Percentiles rank a stretch among this genome's conserved stretches.
Evolutionary conservation across 2,113 vertebrate genomes (phyloP).

Genomic region (Hippocampus guttulatus): DNA sequence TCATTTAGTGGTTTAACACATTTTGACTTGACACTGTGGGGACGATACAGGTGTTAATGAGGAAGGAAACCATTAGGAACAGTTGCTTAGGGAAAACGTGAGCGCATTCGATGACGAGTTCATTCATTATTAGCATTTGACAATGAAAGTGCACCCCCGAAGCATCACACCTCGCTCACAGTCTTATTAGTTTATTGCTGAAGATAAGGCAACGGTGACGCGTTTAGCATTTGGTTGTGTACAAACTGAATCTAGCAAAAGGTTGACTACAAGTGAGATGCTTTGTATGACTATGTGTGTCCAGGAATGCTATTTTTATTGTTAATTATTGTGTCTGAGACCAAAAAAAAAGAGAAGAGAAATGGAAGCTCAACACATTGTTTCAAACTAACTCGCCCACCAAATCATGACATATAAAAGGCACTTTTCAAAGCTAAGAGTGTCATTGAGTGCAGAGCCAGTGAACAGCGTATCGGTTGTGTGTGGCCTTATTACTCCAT

Average conservation of each 20-base stretch:
- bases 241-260: slow-evolving; percentile 42
- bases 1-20: neutral
- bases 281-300: slow-evolving; percentile 24
- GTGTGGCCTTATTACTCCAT: slow-evolving; percentile 49
- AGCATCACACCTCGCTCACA: slow-evolving; percentile 14
- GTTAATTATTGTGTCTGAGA: slow-evolving; percentile 44
- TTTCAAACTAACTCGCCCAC: slow-evolving; percentile 46
- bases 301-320: slow-evolving; percentile 39
- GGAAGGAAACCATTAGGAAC: neutral
- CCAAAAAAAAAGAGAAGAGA: slow-evolving; percentile 13
- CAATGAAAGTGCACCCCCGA: neutral
- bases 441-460: slow-evolving; percentile 20
- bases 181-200: slow-evolving; percentile 61
- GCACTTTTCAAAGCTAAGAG: slow-evolving; percentile 63
- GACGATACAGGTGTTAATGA: slow-evolving; percentile 3
- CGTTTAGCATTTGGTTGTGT: slow-evolving; percentile 36
- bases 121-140: neutral
- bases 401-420: slow-evolving; percentile 58
- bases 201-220: slow-evolving; percentile 49
- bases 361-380: slow-evolving; percentile 46
- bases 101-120: neutral
- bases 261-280: slow-evolving; percentile 51
- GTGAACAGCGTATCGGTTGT: slow-evolving; percentile 47
- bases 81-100: neutral
- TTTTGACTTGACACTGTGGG: neutral